Conservation (phyloP, 2,888 invertebrate genomes). For the Cheilosia urbana region DNA sequence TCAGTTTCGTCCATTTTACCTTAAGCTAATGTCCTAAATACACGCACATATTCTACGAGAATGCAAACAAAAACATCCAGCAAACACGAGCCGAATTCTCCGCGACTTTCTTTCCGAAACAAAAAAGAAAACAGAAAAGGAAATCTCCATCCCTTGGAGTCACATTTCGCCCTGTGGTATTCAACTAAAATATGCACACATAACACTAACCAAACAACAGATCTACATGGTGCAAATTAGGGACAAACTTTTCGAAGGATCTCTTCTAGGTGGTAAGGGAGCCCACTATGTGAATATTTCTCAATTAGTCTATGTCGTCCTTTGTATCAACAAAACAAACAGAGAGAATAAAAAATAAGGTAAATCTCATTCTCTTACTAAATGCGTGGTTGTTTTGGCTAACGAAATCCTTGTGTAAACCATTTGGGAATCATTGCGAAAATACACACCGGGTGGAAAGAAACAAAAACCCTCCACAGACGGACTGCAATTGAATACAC, state of each 20-base stretch:
- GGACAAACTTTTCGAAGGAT: conserved; percentile 46
- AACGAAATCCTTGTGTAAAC: conserved; percentile 30
- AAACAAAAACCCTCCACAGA: neutral
- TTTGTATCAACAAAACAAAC: conserved; percentile 35
- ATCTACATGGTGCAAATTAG: conserved; percentile 43
- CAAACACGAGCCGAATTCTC: conserved; percentile 19
- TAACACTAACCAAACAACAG: conserved; percentile 55
- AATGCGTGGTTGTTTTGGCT: neutral
- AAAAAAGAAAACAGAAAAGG: neutral
- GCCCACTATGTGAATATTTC: conserved; percentile 37
- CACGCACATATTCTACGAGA: conserved; percentile 1
- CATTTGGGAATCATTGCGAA: conserved; percentile 24
- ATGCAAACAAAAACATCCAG: conserved; percentile 20
- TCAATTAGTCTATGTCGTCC: conserved; percentile 64
- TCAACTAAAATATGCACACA: conserved; percentile 57
- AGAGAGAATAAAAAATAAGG: neutral
- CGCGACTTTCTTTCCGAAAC: neutral
- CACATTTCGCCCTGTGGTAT: conserved; percentile 5
- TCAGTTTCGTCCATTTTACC: conserved; percentile 17
- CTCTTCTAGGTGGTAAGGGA: neutral
- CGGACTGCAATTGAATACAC: conserved; percentile 34
- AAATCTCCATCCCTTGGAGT: conserved; percentile 13
- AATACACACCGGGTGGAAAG: neutral
- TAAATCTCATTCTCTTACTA: conserved; percentile 4
- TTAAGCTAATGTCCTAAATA: conserved; percentile 9